Evolutionary conservation across 1,140 invertebrate genomes (phyloP).

Genomic region (Brachionus calyciflorus): DNA sequence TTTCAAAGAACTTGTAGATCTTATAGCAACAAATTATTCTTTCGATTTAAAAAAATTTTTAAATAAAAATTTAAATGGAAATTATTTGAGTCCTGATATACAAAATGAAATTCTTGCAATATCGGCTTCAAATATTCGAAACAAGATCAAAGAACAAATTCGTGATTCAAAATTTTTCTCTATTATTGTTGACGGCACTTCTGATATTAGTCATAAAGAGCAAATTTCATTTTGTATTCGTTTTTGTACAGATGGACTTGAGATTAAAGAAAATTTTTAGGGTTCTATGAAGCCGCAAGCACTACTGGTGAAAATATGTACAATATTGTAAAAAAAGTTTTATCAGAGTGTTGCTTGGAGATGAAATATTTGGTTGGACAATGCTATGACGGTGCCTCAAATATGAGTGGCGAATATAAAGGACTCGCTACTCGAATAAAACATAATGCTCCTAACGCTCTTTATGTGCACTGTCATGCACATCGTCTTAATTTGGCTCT

Average conservation of each 20-base stretch:
- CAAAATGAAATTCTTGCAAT: constrained; percentile 18
- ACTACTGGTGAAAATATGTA: not conserved
- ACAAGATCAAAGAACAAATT: not conserved
- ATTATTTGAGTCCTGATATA: not conserved
- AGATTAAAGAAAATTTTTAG: constrained; percentile 24
- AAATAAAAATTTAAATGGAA: not conserved
- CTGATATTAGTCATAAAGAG: not conserved
- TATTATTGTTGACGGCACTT: constrained; percentile 7
- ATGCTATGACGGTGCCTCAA: constrained; percentile 5
- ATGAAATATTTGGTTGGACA: constrained; percentile 19
- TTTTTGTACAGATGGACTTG: not conserved
- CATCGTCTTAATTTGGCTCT: constrained; percentile 14
- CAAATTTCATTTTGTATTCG: constrained; percentile 20
- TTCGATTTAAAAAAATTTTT: not conserved
- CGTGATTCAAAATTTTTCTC: not conserved
- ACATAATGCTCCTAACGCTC: not conserved
- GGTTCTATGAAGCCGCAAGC: not conserved
- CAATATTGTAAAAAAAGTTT: not conserved
- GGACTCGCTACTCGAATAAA: not conserved
- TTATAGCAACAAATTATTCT: not conserved
- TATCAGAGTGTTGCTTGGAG: not conserved
- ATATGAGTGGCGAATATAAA: not conserved
- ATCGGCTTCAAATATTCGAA: not conserved
- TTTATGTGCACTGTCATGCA: constrained; percentile 39
- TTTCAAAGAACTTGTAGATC: constrained; percentile 1